Conservation (phyloP, 2,113 vertebrate genomes). For the Gasterosteus aculeatus region DNA sequence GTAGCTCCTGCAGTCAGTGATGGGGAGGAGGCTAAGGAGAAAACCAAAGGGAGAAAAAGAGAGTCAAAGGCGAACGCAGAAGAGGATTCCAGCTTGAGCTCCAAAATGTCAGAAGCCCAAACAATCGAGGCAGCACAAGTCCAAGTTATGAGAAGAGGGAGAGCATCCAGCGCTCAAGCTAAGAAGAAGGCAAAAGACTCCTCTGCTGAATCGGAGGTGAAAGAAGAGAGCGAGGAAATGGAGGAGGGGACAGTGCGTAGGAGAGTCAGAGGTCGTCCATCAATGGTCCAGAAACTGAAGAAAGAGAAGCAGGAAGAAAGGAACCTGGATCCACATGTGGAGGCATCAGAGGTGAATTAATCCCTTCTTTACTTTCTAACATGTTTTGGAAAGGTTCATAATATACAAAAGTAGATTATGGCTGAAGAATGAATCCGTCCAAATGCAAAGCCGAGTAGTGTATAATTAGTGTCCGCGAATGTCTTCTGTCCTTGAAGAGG, state of each 20-base stretch:
- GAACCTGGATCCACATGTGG: conserved; percentile 20
- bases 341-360: conserved; percentile 56
- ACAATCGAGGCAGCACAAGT: conserved; percentile 4
- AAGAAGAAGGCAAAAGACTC: conserved; percentile 24
- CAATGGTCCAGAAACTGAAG: conserved; percentile 32
- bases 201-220: not conserved
- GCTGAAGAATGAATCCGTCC: conserved; percentile 8
- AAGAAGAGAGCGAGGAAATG: conserved; percentile 13
- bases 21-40: conserved; percentile 10
- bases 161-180: conserved; percentile 22
- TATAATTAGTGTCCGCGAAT: conserved; percentile 16
- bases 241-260: conserved; percentile 7
- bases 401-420: conserved; percentile 4
- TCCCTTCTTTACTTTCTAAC: not conserved
- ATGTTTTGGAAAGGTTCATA: not conserved
- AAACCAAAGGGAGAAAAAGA: conserved; percentile 48
- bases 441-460: conserved; percentile 20
- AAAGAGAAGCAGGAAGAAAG: conserved; percentile 33
- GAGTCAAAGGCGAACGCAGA: conserved; percentile 21
- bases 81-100: not conserved
- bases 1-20: conserved; percentile 4
- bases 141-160: conserved; percentile 44
- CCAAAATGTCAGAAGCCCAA: conserved; percentile 23
- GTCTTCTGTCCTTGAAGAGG: conserved; percentile 16
- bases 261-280: conserved; percentile 39